Evolutionary conservation across 2,113 vertebrate genomes (phyloP), one percentile per base, ranked within the genome.

Genomic region (Papio anubis): DNA sequence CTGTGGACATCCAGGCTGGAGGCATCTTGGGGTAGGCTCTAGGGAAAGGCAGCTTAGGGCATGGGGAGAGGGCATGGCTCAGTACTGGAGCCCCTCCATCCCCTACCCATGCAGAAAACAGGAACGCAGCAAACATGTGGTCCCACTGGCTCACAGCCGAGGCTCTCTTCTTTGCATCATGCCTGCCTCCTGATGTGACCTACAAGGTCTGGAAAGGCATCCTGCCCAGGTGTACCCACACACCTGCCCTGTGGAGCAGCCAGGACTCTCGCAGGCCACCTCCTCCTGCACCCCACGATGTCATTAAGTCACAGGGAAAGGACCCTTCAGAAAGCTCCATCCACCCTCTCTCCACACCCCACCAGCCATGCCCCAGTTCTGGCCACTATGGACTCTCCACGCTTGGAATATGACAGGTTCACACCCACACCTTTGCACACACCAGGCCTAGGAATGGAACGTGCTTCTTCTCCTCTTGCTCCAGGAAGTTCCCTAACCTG

Each of bases 31-130:
- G 10, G 11, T n/a, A 25, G 59, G 84, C 55, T 48, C 40, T 11
- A 55, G 9, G 66, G 32, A 78, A 83, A 92, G 32, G 32, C 32
- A 79, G 23, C 14, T 40, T 3, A 12, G 38, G 61, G 17, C 5
- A 23, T 8, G 6, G 48, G 21, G 30, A 10, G 79, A 16, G 59
- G 27, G 20, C 32, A 5, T 0, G 35, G 32, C 25, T 45, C 9
- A 3, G 3, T 27, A 2, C 18, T 38, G 30, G 5, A 4, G 21
- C 5, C 30, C 17, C 57, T 35, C 13, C 0, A 35, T 2, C 18
- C 50, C 18, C 23, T 3, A 12, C 23, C 52, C n/a, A 14, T 0
- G 3, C 10, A n/a, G 82, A 35, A 59, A 48, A 72, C 3, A 27
- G 40, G 45, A 25, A 9, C 16, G n/a, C n/a, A 32, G 55, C 30